These are phyloP conservation scores for Malurus leucopterus DNA, from an alignment of 2,797 vertebrate species.

Conservation along the genomic window DNA sequence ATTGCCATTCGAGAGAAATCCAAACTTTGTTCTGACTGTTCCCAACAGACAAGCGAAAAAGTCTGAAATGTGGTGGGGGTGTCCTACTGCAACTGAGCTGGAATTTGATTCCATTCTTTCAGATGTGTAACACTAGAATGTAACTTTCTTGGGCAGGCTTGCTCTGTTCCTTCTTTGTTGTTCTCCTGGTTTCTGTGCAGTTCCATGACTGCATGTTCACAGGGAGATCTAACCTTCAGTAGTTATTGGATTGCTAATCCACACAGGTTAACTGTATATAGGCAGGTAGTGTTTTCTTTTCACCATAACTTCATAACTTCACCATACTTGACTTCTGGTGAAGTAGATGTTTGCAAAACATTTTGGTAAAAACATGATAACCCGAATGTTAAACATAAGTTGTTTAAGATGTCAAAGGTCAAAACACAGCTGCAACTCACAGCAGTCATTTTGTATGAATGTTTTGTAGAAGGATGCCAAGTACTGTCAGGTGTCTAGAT, in stretches of 20 bases:
- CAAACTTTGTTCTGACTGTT: neutral
- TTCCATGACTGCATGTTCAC: neutral
- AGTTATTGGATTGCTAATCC: neutral
- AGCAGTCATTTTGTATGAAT: neutral
- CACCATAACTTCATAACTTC: neutral
- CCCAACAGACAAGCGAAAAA: fast-evolving
- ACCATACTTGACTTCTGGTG: neutral
- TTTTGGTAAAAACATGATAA: neutral
- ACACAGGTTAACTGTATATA: neutral
- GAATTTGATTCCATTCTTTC: neutral
- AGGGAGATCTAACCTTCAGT: neutral
- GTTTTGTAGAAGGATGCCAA: neutral
- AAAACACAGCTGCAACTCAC: neutral
- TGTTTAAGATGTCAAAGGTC: neutral
- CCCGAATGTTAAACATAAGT: neutral
- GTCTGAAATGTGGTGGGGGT: neutral
- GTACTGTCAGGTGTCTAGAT: neutral
- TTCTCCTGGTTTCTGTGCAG: fast-evolving
- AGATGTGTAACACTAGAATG: neutral
- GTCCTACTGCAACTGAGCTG: neutral
- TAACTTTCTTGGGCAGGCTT: neutral
- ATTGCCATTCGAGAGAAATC: neutral
- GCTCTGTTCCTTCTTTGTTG: neutral
- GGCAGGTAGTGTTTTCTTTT: neutral
- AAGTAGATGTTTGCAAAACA: neutral